Conservation (phyloP, 2,888 invertebrate species). For the Oeneis ivallda region DNA sequence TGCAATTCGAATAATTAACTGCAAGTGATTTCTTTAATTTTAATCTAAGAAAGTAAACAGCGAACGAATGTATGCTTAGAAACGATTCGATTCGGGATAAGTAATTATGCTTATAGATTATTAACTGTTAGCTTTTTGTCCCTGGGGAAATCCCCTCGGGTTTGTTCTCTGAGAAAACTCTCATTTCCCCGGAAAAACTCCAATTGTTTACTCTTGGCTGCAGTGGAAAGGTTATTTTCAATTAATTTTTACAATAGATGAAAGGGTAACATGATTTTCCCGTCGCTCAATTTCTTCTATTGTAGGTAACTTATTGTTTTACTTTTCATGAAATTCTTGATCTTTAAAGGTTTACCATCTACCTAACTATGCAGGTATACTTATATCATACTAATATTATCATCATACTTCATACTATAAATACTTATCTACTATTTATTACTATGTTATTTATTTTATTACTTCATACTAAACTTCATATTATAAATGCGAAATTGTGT, state of each 20-base stretch:
- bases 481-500: too few species aligned
- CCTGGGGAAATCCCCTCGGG: constrained; percentile 7
- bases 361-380: too few species aligned
- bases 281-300: not conserved
- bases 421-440: too few species aligned
- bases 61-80: constrained; percentile 9
- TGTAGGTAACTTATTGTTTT: not conserved
- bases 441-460: too few species aligned
- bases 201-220: constrained; percentile 12
- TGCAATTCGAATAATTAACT: not conserved
- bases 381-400: too few species aligned
- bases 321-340: not conserved
- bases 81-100: constrained; percentile 11
- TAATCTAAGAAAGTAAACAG: constrained; percentile 17
- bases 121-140: constrained; percentile 4
- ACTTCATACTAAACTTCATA: too few species aligned
- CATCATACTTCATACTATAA: too few species aligned
- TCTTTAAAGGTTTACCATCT: too few species aligned
- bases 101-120: constrained; percentile 14
- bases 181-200: constrained; percentile 5
- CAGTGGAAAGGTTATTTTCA: constrained; percentile 4
- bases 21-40: not conserved
- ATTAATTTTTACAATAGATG: constrained; percentile 9
- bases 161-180: constrained; percentile 7
- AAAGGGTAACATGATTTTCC: constrained; percentile 3